Conservation (phyloP, 2,888 invertebrate genomes). For the Drosophila monieri region DNA sequence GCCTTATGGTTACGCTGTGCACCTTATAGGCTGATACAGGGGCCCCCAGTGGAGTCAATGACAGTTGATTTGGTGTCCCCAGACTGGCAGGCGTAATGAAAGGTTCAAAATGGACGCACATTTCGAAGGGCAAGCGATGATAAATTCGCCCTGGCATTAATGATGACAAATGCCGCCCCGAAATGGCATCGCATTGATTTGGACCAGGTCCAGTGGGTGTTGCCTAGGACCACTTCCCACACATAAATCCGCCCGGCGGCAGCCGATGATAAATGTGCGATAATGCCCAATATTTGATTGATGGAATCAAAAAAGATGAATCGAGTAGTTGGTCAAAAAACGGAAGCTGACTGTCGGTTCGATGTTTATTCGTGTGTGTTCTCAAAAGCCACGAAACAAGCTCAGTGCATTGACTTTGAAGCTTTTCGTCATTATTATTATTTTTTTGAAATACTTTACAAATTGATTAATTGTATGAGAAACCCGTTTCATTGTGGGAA, state of each 20-base stretch:
- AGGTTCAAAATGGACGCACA: constrained; percentile 58
- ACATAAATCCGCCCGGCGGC: constrained; percentile 4
- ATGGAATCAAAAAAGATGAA: constrained; percentile 20
- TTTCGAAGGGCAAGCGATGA: constrained; percentile 53
- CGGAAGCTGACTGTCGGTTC: neutral
- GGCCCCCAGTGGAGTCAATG: constrained; percentile 31
- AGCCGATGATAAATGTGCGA: constrained; percentile 16
- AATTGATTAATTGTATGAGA: constrained; percentile 21
- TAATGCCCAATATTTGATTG: constrained; percentile 13
- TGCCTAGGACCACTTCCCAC: constrained; percentile 24
- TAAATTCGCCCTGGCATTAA: constrained; percentile 41
- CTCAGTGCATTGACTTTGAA: constrained; percentile 26
- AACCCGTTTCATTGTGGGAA: constrained; percentile 26
- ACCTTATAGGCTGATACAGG: neutral
- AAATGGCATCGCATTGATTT: constrained; percentile 53
- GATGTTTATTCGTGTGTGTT: neutral
- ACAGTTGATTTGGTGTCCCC: constrained; percentile 59
- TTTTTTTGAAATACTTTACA: constrained; percentile 7
- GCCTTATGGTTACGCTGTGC: neutral
- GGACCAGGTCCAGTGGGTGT: constrained; percentile 30
- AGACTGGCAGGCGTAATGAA: constrained; percentile 52
- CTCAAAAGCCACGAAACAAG: neutral
- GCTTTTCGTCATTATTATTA: constrained; percentile 21
- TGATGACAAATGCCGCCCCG: constrained; percentile 52
- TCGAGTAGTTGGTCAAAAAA: neutral